A percentile compares a stretch with the other conserved stretches of the same genome.
These are phyloP conservation scores for Orthosia gracilis DNA, from an alignment of 2,888 invertebrate species.

Conservation along the genomic window DNA sequence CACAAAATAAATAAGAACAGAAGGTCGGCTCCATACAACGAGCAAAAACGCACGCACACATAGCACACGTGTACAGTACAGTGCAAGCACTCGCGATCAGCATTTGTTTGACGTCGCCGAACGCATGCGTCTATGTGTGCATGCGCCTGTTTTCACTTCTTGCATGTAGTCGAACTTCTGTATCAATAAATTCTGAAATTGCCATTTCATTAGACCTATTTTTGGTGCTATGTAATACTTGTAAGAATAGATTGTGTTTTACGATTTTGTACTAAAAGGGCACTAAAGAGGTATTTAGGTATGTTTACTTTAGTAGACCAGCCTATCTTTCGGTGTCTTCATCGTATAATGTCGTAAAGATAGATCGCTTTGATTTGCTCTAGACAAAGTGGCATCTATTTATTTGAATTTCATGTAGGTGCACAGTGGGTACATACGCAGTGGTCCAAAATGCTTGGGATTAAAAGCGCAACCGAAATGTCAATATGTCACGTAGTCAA, in stretches of 20 bases:
- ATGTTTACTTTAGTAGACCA: too few species aligned
- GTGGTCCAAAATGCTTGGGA: too few species aligned
- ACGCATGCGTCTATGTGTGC: too few species aligned
- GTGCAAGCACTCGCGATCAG: not conserved
- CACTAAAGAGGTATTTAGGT: not conserved
- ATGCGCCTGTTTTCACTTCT: not conserved
- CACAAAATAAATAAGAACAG: not conserved
- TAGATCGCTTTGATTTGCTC: too few species aligned
- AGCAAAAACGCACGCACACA: not conserved
- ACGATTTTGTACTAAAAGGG: slow-evolving; percentile 7
- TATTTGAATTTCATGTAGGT: too few species aligned
- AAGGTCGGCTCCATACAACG: not conserved
- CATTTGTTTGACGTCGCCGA: not conserved
- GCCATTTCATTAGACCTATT: slow-evolving; percentile 7
- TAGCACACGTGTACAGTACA: not conserved
- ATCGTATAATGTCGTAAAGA: too few species aligned
- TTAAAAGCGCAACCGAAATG: too few species aligned
- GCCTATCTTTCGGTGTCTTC: not conserved
- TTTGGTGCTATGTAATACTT: not conserved
- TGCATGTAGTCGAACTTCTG: not conserved
- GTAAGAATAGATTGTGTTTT: slow-evolving; percentile 12
- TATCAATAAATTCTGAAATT: not conserved
- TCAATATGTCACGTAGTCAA: too few species aligned
- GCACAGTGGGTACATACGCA: too few species aligned
- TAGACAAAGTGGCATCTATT: too few species aligned